These are phyloP conservation scores for Sinopyrophorus schimmeli DNA, from an alignment of 2,888 invertebrate genomes.

Conservation along the genomic window DNA sequence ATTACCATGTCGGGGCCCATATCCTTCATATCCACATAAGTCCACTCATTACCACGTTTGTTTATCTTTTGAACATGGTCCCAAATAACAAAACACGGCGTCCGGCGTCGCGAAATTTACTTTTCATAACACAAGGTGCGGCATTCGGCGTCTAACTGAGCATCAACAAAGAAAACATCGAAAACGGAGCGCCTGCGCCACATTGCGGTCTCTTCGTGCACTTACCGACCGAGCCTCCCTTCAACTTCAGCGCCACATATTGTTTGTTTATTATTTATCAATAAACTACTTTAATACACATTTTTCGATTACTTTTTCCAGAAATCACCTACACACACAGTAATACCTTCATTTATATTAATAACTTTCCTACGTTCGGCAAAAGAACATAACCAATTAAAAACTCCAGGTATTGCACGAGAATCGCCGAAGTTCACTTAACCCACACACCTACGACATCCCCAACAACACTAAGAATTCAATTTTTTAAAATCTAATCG, in stretches of 20 bases:
- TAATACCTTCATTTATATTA: too few species aligned
- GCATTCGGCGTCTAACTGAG: conserved; percentile 51
- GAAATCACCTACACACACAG: too few species aligned
- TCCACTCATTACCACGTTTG: conserved; percentile 36
- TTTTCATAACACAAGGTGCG: conserved; percentile 46
- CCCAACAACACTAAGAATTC: too few species aligned
- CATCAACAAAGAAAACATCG: conserved; percentile 41
- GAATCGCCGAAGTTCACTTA: too few species aligned
- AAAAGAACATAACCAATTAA: too few species aligned
- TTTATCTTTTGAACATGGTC: conserved; percentile 34
- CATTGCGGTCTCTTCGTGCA: conserved; percentile 39
- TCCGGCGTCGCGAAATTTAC: conserved; percentile 54
- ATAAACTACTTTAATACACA: too few species aligned
- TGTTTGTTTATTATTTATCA: conserved; percentile 3
- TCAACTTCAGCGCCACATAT: conserved; percentile 11
- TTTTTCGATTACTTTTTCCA: too few species aligned
- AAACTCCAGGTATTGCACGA: too few species aligned
- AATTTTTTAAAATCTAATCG: too few species aligned
- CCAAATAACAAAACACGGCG: conserved; percentile 44
- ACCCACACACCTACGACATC: too few species aligned
- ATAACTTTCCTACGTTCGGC: too few species aligned
- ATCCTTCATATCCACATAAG: conserved; percentile 68
- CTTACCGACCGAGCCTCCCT: conserved; percentile 20
- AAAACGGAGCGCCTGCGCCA: conserved; percentile 47
- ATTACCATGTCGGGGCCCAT: conserved; percentile 80